phyloP scores from a whole-genome alignment of 2,113 vertebrate genomes.

The Rousettus leschenaultii region DNA sequence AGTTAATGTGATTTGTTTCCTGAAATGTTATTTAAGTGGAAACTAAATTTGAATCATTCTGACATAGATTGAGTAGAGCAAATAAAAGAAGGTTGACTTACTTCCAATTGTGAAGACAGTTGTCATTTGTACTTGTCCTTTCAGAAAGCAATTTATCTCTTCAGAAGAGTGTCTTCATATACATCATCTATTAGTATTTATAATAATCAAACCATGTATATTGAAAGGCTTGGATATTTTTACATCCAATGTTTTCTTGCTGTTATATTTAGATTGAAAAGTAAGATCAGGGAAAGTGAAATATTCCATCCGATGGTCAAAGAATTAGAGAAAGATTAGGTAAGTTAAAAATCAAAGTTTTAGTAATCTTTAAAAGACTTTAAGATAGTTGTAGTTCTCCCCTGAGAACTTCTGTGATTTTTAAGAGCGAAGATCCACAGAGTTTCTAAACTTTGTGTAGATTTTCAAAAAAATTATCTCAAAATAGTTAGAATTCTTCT shows the following conservation, averaged over 20 bases:
- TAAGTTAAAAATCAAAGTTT: not conserved
- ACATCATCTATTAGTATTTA: not conserved
- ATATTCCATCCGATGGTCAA: not conserved
- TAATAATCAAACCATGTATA: not conserved
- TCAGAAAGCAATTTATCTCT: not conserved
- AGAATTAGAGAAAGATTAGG: not conserved
- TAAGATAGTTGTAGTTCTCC: not conserved
- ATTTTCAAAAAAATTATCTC: not conserved
- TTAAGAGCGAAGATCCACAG: not conserved
- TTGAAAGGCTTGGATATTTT: not conserved
- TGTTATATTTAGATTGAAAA: not conserved
- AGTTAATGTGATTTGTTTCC: conserved; percentile 65
- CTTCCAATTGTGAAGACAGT: not conserved
- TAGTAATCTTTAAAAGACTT: not conserved
- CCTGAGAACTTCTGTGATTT: not conserved
- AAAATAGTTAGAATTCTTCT: not conserved
- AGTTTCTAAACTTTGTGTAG: not conserved
- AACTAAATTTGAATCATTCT: conserved; percentile 55
- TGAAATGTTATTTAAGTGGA: conserved; percentile 63
- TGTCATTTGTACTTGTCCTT: conserved; percentile 21
- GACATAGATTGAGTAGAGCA: conserved; percentile 48
- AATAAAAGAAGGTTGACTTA: conserved; percentile 22
- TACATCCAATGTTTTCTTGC: not conserved
- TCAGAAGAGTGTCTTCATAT: not conserved
- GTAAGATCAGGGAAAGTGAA: not conserved